Evolutionary conservation across 1,140 invertebrate species (phyloP), one percentile per base, ranked within the genome.

Genomic region (Tetragonula clypearis): DNA sequence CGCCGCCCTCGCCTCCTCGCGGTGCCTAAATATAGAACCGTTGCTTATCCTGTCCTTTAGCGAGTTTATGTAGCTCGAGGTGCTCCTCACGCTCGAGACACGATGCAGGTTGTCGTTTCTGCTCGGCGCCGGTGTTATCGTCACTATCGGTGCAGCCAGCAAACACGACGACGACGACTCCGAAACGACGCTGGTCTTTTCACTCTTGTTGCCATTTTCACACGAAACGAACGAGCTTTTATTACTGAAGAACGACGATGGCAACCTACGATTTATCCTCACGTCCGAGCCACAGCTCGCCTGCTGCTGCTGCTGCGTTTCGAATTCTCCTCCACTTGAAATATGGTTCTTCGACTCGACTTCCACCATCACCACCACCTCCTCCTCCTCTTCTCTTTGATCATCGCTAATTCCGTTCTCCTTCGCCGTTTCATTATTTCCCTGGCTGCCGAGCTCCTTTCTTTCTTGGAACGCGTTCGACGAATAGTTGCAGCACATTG

Each of bases 1-100:
- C 8, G 97, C 97, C 0, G 97, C 97, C 84, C 97, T 95, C 56
- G 97, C 97, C 93, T 98, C 97, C 93, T 98, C 97, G 35, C 97
- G 95, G 92, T 98, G 98, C 80, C 96, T 96, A 93, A 98, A 98
- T 80, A 98, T 94, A n/a, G 97, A 97, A 19, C 97, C 97, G 92
- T 98, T 98, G 81, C 97, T 98, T 68, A 98, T 97, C 17, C 97
- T 95, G 92, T 97, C 96, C 65, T 97, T 96, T 77, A 98, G 94
- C 12, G 96, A 97, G 76, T 96, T 97, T 87, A 98, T 97, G 88
- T 97, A 96, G 26, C 95, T 96, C 14, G 94, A 93, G 49, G 93
- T 93, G 62, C 93, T 95, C 9, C 93, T 75, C 89, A 92, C 79
- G 91, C 94, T 86, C 90, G 95, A 55, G 90, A 94, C 91, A 75